Evolutionary conservation across 2,888 invertebrate species (phyloP), one percentile per base, ranked within the genome.

Genomic region (Timema podura): DNA sequence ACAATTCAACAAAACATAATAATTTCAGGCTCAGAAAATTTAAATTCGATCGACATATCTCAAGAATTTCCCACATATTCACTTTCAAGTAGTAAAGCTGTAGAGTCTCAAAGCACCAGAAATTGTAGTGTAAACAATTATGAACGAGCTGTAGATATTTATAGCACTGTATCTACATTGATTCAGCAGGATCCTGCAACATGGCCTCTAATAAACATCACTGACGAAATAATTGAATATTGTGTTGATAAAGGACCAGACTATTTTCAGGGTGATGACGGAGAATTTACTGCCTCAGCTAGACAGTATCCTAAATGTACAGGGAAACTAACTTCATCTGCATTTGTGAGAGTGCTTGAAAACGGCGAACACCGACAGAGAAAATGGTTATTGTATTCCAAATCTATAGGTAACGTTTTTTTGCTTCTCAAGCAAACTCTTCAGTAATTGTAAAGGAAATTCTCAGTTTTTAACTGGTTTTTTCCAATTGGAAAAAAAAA

Each of bases 401-500:
- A 61, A 61, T 61, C 44, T 30, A 61, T 30, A 44, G 61, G 44
- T 13, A 6, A 61, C 45, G 30, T 61, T 6, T 61, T 61, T 61
- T 61, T n/a, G 30, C 61, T 61, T 61, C 44, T 5, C 61, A 30
- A 44, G 61, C 61, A 61, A 61, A 61, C 44, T 61, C 30, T 61
- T 61, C 61, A 61, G 30, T 61, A 8, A 61, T 61, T 61, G 61
- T 61, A 61, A 61, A 30, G 30, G 3, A 61, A 30, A 30, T 30
- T 44, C 61, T 11, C 6, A 6, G 45, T 61, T 61, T 61, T 30
- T 61, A 30, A 61, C 7, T 61, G 61, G 30, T 61, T 61, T 51
- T 61, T 61, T 61, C 61, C 45, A 61, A 61, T 61, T 61, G 44
- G 30, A 61, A 61, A 45, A 61, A n/a, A n/a, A 61, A 61, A 30